Base-by-base conservation (phyloP, 2,797 vertebrate genomes). In the Ispidina lecontei region DNA sequence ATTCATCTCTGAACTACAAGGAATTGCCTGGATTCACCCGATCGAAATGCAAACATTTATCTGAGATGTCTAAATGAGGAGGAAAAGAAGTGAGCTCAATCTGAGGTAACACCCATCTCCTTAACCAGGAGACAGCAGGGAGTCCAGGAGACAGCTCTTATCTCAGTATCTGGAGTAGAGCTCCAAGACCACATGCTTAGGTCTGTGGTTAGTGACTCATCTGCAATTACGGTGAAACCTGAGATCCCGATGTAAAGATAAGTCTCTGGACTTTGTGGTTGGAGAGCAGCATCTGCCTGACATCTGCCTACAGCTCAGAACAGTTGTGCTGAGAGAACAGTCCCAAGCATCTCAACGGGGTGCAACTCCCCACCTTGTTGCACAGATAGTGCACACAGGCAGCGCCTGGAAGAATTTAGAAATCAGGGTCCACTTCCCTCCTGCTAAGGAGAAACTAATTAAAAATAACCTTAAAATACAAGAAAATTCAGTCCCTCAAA, bases 101-200 rank as follows among this genome's bases (percentile, higher is more conserved):
- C 43, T 44, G 43, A 44, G 43, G 43, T 44, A 44, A 14, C 43
- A 44, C 43, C 43, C 43, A 44, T 44, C 43, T 44, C 43, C 43
- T 44, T 44, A 44, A 44, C 43, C 43, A 44, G 13, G 43, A 44
- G 43, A 44, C 43, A 44, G 43, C 43, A 74, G 49, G 29, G 37
- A 95, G 78, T 54, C 4, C 4, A 84, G 82, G 49, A 95, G 93
- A 78, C 87, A 87, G 41, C 62, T 86, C 84, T 78, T 86, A 90
- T 35, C 83, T 84, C 70, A 90, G 70, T 14, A 74, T 86, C 89
- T 91, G 47, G 23, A 86, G 46, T 12, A 59, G 17, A 91, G 46
- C 52, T 80, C 7, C 6, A 56, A 84, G 86, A 81, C 70, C 86
- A 84, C 74, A 62, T 52, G 70, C 67, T 90, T 31, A 65, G 31